phyloP scores from a whole-genome alignment of 2,888 invertebrate genomes.

The Amblyjoppa fuscipennis region DNA sequence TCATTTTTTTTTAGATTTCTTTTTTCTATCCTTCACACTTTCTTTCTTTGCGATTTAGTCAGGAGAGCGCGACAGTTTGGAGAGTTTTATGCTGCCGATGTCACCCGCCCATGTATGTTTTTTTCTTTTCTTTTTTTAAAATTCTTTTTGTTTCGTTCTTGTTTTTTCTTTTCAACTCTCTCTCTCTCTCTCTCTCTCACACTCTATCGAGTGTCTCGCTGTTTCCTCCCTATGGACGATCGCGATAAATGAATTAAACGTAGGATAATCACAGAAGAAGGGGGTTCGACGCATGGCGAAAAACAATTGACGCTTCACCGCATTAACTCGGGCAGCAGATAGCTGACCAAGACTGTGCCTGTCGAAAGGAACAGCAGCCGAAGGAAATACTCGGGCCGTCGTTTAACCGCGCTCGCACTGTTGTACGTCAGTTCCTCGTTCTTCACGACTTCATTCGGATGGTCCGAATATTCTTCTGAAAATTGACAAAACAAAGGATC shows the following conservation, averaged over 20 bases:
- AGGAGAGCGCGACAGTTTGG: slow-evolving; percentile 73
- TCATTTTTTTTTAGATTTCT: background rate
- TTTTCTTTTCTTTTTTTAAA: background rate
- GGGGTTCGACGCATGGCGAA: slow-evolving; percentile 81
- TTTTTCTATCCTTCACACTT: slow-evolving; percentile 56
- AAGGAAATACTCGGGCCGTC: slow-evolving; percentile 67
- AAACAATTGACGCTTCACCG: slow-evolving; percentile 83
- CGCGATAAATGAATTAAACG: slow-evolving; percentile 83
- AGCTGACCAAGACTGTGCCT: slow-evolving; percentile 78
- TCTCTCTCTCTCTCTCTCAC: background rate
- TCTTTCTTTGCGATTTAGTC: slow-evolving; percentile 68
- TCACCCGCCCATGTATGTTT: background rate
- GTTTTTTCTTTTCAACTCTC: background rate
- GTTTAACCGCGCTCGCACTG: slow-evolving; percentile 82
- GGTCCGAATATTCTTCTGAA: slow-evolving; percentile 94
- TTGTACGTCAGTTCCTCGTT: slow-evolving; percentile 95
- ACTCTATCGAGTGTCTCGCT: slow-evolving; percentile 31
- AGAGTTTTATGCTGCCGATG: slow-evolving; percentile 48
- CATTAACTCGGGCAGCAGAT: slow-evolving; percentile 79
- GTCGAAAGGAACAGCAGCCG: slow-evolving; percentile 77
- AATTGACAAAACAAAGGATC: slow-evolving; percentile 46
- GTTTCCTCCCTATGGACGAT: slow-evolving; percentile 56
- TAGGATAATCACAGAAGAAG: slow-evolving; percentile 85
- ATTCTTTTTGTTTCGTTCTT: slow-evolving; percentile 10
- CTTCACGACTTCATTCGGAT: slow-evolving; percentile 96